Evolutionary conservation across 2,888 invertebrate genomes (phyloP).

Genomic region (Amaurobius ferox): DNA sequence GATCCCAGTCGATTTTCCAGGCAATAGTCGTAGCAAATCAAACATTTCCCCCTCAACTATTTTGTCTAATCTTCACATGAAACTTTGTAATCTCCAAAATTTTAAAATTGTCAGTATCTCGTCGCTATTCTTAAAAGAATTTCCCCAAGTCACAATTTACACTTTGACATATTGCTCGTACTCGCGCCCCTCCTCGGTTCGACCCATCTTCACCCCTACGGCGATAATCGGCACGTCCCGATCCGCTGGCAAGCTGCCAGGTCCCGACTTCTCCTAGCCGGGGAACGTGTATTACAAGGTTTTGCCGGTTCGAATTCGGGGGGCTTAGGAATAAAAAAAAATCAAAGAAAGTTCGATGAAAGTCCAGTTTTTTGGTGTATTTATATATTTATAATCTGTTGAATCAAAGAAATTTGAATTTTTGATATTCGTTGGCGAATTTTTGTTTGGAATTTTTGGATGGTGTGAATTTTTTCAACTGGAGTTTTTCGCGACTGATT

Average conservation of each 20-base stretch:
- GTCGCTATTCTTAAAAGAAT: background rate
- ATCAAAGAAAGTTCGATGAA: conserved; percentile 26
- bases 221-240: conserved; percentile 34
- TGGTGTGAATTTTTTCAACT: conserved; percentile 54
- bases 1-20: background rate
- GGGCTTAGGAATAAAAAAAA: conserved; percentile 32
- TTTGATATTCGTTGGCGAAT: background rate
- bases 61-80: no score
- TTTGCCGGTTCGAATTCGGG: conserved; percentile 66
- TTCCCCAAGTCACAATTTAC: conserved; percentile 22
- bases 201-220: conserved; percentile 11
- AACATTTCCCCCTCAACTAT: no score
- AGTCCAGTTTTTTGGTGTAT: conserved; percentile 43
- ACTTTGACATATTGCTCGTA: conserved; percentile 67
- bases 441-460: conserved; percentile 52
- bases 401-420: background rate
- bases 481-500: conserved; percentile 31
- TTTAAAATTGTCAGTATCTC: conserved; percentile 2
- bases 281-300: conserved; percentile 67
- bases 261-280: conserved; percentile 57
- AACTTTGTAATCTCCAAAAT: background rate
- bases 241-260: conserved; percentile 51
- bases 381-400: background rate
- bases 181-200: conserved; percentile 31
- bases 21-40: background rate